Conservation (phyloP, 2,888 invertebrate species). For the Pheosia tremula region DNA sequence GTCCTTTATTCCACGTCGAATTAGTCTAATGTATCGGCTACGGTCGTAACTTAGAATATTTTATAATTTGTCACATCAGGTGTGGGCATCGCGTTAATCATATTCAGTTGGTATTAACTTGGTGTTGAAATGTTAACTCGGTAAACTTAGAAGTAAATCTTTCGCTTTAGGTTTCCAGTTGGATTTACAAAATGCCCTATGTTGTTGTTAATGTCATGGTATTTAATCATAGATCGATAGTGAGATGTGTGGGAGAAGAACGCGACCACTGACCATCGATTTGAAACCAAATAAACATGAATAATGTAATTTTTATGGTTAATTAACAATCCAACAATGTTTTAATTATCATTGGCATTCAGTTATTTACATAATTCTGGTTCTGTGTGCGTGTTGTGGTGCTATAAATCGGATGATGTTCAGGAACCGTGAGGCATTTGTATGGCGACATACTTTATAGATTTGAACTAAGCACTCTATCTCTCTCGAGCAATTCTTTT, state of each 20-base stretch:
- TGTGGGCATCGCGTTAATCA: not conserved
- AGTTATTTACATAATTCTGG: not conserved
- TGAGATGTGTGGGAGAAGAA: not conserved
- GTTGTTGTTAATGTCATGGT: not conserved
- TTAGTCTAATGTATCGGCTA: not conserved
- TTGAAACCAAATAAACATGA: not conserved
- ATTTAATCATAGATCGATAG: not conserved
- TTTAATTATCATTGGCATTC: conserved; percentile 1
- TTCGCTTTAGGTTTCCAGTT: not conserved
- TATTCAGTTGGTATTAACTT: not conserved
- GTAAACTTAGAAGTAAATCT: not conserved
- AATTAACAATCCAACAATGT: not conserved
- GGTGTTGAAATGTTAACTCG: not conserved
- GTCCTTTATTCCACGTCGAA: not conserved
- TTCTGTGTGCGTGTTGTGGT: not conserved
- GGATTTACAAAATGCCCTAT: not conserved
- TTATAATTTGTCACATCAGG: not conserved
- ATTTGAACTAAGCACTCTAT: no score
- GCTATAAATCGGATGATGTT: not conserved
- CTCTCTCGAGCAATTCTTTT: no score
- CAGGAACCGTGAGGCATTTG: no score
- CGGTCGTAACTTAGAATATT: not conserved
- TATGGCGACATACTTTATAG: no score
- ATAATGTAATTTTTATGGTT: not conserved
- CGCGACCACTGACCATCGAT: not conserved